Conservation (phyloP, 2,888 invertebrate species). For the Agrotis ipsilon region DNA sequence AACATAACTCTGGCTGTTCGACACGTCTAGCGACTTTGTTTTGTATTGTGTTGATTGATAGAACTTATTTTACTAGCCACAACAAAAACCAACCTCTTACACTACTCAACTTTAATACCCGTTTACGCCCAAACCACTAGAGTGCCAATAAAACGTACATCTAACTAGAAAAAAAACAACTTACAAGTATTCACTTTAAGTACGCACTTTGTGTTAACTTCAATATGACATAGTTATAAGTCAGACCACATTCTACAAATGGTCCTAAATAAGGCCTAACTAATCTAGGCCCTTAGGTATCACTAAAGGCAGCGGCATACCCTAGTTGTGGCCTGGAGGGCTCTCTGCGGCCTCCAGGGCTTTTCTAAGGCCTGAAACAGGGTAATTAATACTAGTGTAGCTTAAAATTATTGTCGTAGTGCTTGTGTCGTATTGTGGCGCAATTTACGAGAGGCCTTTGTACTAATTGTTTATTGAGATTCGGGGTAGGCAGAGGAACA, state of each 20-base stretch:
- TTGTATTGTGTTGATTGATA: neutral
- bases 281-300: constrained; percentile 52
- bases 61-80: neutral
- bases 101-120: constrained; percentile 16
- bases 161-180: constrained; percentile 15
- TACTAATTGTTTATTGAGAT: constrained; percentile 37
- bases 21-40: neutral
- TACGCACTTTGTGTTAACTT: constrained; percentile 35
- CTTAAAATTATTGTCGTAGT: constrained; percentile 45
- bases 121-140: constrained; percentile 4
- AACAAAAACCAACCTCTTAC: neutral
- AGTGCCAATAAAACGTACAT: neutral
- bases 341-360: constrained; percentile 30
- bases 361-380: constrained; percentile 36
- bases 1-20: no score
- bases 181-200: constrained; percentile 5
- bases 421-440: constrained; percentile 23
- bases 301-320: constrained; percentile 33
- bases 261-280: constrained; percentile 43
- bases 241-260: constrained; percentile 29
- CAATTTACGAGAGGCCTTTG: constrained; percentile 36
- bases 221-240: constrained; percentile 46
- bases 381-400: constrained; percentile 49
- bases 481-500: neutral
- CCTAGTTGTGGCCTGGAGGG: constrained; percentile 37